Percentiles rank a stretch among this genome's conserved stretches.
phyloP scores from a whole-genome alignment of 2,113 vertebrate species.

The Cyprinodon brontotheroides region DNA sequence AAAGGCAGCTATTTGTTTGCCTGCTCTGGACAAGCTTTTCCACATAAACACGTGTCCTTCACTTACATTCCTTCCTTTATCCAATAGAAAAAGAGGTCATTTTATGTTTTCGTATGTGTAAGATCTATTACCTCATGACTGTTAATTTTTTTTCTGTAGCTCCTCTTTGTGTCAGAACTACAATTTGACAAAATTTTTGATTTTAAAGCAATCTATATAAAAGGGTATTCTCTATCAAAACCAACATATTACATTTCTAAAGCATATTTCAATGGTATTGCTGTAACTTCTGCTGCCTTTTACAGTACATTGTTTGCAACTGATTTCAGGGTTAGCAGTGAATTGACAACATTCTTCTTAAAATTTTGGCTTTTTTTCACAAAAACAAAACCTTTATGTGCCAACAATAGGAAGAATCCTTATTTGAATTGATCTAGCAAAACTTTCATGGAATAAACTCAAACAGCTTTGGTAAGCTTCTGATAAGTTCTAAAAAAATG shows the following conservation, averaged over 20 bases:
- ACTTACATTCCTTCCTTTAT: slow-evolving; percentile 43
- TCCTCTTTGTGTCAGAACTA: background rate
- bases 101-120: background rate
- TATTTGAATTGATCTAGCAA: background rate
- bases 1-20: slow-evolving; percentile 81
- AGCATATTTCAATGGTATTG: background rate
- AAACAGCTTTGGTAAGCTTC: background rate
- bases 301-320: background rate
- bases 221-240: background rate
- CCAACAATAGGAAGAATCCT: too few relatives aligned
- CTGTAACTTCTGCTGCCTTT: background rate
- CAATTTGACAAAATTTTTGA: background rate
- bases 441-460: background rate
- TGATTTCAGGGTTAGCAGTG: background rate
- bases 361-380: background rate
- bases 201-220: background rate
- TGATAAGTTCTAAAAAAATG: background rate
- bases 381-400: background rate
- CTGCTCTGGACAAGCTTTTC: slow-evolving; percentile 63
- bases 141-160: background rate
- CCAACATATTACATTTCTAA: background rate
- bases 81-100: background rate
- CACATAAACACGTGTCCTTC: slow-evolving; percentile 43
- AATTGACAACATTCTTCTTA: background rate
- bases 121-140: background rate